phyloP scores from a whole-genome alignment of 1,140 invertebrate genomes.

The Lepidurus apus region DNA sequence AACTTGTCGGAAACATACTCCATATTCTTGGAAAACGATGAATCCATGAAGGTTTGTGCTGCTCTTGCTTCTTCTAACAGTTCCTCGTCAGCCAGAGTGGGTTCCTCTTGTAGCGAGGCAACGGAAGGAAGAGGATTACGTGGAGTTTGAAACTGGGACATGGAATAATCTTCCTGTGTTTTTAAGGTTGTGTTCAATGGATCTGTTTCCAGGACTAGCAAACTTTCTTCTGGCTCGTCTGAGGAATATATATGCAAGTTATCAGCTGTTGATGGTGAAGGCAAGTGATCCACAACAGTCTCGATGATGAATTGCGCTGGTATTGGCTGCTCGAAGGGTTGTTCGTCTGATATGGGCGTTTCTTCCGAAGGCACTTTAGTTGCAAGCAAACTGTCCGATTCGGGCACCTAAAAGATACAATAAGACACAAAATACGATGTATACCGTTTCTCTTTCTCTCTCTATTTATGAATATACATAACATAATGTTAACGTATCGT shows the following conservation, averaged over 20 bases:
- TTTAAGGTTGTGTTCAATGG: not conserved
- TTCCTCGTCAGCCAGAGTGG: not conserved
- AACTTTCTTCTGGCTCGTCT: not conserved
- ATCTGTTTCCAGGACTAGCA: slow-evolving; percentile 3
- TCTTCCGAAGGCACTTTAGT: not conserved
- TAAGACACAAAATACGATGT: not conserved
- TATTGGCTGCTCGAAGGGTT: not conserved
- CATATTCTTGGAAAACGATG: not conserved
- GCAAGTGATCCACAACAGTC: not conserved
- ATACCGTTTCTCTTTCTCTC: not conserved
- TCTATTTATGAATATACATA: not conserved
- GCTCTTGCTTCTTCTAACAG: not conserved
- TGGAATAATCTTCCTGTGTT: not conserved
- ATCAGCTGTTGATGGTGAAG: not conserved
- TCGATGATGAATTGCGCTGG: not conserved
- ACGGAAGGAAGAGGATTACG: not conserved
- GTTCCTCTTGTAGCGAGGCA: not conserved
- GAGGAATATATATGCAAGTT: not conserved
- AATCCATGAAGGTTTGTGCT: not conserved
- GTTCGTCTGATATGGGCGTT: not conserved
- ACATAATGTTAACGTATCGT: too few relatives aligned
- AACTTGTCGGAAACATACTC: not conserved
- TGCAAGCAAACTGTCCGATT: not conserved
- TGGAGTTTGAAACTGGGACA: not conserved
- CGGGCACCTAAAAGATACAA: not conserved